Evolutionary conservation across 2,113 vertebrate genomes (phyloP).

Genomic region (Poeciliopsis prolifica): DNA sequence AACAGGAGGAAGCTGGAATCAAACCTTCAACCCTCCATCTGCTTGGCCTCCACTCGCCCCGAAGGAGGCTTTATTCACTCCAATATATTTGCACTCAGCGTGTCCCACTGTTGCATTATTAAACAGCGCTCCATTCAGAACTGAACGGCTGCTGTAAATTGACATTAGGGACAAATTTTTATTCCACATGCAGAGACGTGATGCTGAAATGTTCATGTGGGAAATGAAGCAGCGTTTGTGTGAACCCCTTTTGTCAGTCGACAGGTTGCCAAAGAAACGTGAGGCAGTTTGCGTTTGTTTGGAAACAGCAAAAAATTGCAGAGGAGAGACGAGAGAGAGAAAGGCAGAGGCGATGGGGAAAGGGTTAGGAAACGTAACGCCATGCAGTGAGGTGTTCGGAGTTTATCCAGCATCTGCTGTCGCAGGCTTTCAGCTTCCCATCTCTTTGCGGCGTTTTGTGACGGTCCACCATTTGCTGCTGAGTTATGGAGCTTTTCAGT

Average conservation of each 20-base stretch:
- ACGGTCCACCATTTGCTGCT: constrained; percentile 17
- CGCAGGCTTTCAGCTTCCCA: constrained; percentile 38
- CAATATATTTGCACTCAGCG: too few relatives aligned
- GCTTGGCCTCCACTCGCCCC: too few relatives aligned
- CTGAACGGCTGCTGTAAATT: too few relatives aligned
- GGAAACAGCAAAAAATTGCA: constrained; percentile 47
- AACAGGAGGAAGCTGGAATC: too few relatives aligned
- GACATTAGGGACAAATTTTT: too few relatives aligned
- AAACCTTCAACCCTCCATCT: too few relatives aligned
- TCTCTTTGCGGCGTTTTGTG: constrained; percentile 20
- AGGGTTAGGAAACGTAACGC: constrained; percentile 31
- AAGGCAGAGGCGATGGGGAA: neutral
- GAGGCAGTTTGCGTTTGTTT: constrained; percentile 56
- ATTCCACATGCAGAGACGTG: too few relatives aligned
- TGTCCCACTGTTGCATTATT: too few relatives aligned
- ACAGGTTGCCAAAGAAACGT: constrained; percentile 51
- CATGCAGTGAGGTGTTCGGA: constrained; percentile 60
- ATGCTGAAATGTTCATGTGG: neutral
- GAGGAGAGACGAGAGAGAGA: constrained; percentile 17
- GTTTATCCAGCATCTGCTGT: constrained; percentile 62
- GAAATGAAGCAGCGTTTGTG: neutral
- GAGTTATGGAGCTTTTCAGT: constrained; percentile 22
- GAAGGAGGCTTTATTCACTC: too few relatives aligned
- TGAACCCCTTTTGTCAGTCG: constrained; percentile 30
- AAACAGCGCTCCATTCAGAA: too few relatives aligned